These are phyloP conservation scores for Pipistrellus pygmaeus DNA, from an alignment of 2,797 vertebrate species.

Conservation along the genomic window DNA sequence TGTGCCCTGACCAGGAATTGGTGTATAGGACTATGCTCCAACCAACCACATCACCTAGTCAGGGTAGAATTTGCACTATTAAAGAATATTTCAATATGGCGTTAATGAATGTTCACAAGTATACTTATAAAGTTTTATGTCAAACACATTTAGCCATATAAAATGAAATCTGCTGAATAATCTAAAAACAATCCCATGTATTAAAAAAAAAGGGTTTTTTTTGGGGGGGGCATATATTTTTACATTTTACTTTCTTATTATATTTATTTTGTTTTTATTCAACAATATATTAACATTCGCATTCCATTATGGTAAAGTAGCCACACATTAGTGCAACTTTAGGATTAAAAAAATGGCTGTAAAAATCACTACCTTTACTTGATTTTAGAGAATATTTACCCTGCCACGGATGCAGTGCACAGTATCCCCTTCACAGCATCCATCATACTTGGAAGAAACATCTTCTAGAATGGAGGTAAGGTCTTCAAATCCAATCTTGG, in stretches of 20 bases:
- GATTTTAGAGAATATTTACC: slow-evolving; percentile 76
- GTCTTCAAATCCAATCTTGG: slow-evolving; percentile 72
- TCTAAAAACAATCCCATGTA: not conserved
- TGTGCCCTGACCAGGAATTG: not conserved
- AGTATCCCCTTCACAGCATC: slow-evolving; percentile 81
- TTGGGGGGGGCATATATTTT: not conserved
- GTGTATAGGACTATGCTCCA: not conserved
- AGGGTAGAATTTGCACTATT: not conserved
- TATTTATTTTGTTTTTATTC: not conserved
- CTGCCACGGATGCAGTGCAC: slow-evolving; percentile 69
- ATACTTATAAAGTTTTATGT: slow-evolving; percentile 1
- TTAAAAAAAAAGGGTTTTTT: not conserved
- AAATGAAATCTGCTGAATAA: not conserved
- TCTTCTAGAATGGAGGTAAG: slow-evolving; percentile 68
- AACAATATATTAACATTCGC: not conserved
- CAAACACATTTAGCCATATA: not conserved
- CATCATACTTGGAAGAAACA: slow-evolving; percentile 57
- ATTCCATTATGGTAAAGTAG: not conserved
- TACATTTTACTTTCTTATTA: not conserved
- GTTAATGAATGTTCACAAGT: not conserved
- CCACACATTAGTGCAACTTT: not conserved
- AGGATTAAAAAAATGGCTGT: not conserved
- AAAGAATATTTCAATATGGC: not conserved
- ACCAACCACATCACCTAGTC: not conserved
- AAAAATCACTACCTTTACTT: not conserved